Evolutionary conservation across 2,113 vertebrate species (phyloP), one percentile per base, ranked within the genome.

Genomic region (Phycodurus eques): DNA sequence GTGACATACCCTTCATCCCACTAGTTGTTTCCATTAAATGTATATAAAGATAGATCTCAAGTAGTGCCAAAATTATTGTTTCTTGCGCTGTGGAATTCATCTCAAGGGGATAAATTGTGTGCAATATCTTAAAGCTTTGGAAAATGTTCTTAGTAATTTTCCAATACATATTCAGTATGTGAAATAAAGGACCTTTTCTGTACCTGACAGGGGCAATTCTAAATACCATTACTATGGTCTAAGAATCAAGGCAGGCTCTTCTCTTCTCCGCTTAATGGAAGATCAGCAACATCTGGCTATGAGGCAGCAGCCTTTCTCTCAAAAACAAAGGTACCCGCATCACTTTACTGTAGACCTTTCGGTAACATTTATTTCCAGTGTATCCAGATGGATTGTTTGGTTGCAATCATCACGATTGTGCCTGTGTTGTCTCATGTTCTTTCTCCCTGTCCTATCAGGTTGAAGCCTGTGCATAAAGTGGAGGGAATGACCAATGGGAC

Each of bases 171-270:
- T n/a, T 5, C 1, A 57, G 3, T 68, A 47, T 39, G 0, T 66
- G 15, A 12, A 66, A 71, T 68, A 39, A 15, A 14, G 15, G 4
- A 56, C 67, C 70, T 76, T n/a, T 6, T 77, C 49, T 79, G 0
- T 43, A 73, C 27, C 20, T 68, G 8, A 31, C 85, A 98, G 95
- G 72, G 95, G 96, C 49, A 98, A 98, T 83, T 98, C 96, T 14
- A 98, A 97, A 82, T 98, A 98, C 86, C 96, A 98, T 84, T 98
- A 98, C 81, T 98, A 98, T 4, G 96, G 95, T 22, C 92, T 98
- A 79, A 94, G 96, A 78, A 97, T 98, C 89, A 97, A 98, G 88
- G 95, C 94, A 51, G 95, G 92, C 81, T 98, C 96, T 0, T 95
- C 95, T 69, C 92, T 98, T 44, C 91, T 96, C 49, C 94, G 96